Evolutionary conservation across 2,113 vertebrate genomes (phyloP).

Genomic region (Oxygymnocypris stewartii): DNA sequence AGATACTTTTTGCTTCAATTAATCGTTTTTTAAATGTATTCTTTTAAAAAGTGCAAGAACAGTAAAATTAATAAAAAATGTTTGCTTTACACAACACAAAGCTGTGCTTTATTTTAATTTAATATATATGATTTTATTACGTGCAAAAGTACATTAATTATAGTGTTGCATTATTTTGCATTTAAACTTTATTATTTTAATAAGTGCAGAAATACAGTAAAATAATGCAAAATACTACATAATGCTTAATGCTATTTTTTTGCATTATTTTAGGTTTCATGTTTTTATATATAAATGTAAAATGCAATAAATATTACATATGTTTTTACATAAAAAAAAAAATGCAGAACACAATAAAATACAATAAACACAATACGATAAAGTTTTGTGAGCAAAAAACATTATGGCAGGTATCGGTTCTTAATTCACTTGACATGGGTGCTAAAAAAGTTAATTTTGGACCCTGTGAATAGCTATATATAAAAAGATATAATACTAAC

Average conservation of each 20-base stretch:
- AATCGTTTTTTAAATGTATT: neutral
- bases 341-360: no score
- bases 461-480: neutral
- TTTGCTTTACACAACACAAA: neutral
- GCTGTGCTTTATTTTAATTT: neutral
- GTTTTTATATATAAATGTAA: neutral
- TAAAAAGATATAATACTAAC: neutral
- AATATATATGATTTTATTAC: neutral
- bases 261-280: neutral
- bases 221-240: neutral
- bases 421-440: neutral
- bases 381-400: neutral
- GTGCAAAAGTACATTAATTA: no score
- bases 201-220: neutral
- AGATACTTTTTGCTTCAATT: neutral
- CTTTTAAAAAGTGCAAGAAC: neutral
- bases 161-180: neutral
- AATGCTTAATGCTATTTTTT: neutral
- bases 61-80: neutral
- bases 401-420: neutral
- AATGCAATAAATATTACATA: no score
- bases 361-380: no score
- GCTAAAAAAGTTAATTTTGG: neutral
- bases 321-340: no score
- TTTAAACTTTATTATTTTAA: neutral